Conservation (phyloP, 2,888 invertebrate genomes). For the Drosophila tanythrix region DNA sequence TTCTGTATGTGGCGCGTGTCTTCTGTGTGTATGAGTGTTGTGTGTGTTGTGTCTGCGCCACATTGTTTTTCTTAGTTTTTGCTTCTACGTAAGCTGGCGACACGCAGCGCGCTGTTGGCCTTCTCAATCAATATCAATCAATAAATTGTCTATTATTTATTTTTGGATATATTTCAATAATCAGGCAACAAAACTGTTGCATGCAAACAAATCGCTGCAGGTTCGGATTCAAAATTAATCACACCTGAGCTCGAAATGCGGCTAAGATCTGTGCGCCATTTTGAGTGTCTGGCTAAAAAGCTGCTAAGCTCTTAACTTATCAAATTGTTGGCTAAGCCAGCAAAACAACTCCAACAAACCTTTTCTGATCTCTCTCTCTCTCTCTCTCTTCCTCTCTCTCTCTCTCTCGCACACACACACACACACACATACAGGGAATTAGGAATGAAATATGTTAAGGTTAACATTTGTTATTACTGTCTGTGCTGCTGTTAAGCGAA, state of each 20-base stretch:
- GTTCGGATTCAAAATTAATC: slow-evolving; percentile 29
- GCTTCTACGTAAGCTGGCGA: slow-evolving; percentile 28
- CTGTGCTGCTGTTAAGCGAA: not conserved
- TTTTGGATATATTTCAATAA: not conserved
- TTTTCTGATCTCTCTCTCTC: not conserved
- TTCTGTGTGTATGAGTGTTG: not conserved
- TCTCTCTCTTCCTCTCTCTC: not conserved
- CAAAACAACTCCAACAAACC: slow-evolving; percentile 18
- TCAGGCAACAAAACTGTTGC: slow-evolving; percentile 48
- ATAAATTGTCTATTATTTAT: slow-evolving; percentile 41
- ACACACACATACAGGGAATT: not conserved
- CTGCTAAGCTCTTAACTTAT: slow-evolving; percentile 28
- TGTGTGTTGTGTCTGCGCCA: slow-evolving; percentile 4
- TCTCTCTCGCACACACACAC: not conserved
- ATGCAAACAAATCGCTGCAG: slow-evolving; percentile 26
- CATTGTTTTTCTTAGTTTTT: slow-evolving; percentile 10
- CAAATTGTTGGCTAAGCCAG: slow-evolving; percentile 28
- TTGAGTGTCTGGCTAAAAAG: slow-evolving; percentile 11
- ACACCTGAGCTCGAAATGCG: slow-evolving; percentile 3
- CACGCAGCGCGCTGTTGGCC: slow-evolving; percentile 44
- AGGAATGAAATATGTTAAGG: not conserved
- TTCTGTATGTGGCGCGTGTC: not conserved
- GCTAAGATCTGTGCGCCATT: slow-evolving; percentile 9
- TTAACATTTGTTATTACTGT: not conserved
- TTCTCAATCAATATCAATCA: slow-evolving; percentile 72